Evolutionary conservation across 1,140 invertebrate species (phyloP), one percentile per base, ranked within the genome.

Genomic region (Drosophila mauritiana): DNA sequence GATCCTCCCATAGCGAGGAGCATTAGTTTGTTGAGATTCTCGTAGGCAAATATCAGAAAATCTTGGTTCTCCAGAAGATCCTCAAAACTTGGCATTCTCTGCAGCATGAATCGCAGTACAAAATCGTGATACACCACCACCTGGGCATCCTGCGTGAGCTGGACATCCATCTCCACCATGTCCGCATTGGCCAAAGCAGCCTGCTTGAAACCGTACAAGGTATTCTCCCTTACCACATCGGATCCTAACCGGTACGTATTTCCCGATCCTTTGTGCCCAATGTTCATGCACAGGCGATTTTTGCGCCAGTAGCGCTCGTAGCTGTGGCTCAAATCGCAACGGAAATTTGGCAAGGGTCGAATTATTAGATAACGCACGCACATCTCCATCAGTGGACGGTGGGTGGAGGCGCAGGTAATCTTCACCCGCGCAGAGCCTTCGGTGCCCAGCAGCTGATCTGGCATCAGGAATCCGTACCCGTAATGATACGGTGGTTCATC

Each of bases 161-260:
- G 80, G 0, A 91, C 80, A 52, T 91, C 90, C 2, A 91, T 4
- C 54, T 91, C 90, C 13, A 91, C 48, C 78, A 91, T 85, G 17
- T 89, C 78, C 3, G 90, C 90, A 22, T 62, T 46, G 36, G 67
- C 11, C 0, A 12, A 0, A 0, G 54, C 55, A 0, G 80, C 86
- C 6, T 57, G 61, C 15, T 62, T 67, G 15, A 89, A 82, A 0
- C 62, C 77, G 0, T 40, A 56, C 10, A 91, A 0, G 0, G 90
- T 91, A 43, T 91, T 91, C 73, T 91, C 90, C 0, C 84, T 67
- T 11, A 80, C 45, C 1, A 89, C 11, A 7, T 80, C 34, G 0
- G 11, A 31, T 0, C 49, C 46, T 0, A 49, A 0, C 0, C 34
- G 17, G 51, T 89, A 89, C 8, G 77, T 89, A 0, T 10, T 27